Base-by-base conservation (phyloP, 1,140 invertebrate genomes). In the Gyrodactylus salaris region DNA sequence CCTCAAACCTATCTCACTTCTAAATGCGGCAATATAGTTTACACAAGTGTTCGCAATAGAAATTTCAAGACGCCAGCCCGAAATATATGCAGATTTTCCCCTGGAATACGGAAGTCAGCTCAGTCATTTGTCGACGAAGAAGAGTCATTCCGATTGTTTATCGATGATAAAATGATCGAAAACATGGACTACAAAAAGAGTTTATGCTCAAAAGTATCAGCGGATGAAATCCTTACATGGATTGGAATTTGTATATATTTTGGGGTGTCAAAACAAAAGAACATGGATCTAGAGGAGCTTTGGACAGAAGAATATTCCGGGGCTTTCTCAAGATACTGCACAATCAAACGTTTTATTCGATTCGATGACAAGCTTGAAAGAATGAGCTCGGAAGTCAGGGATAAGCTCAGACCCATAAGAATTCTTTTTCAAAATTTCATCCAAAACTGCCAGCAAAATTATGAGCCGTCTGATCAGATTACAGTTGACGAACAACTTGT, bases 401-500 rank as follows among this genome's bases (percentile, higher is more conserved):
- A 54, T 16, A 54, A 54, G 34, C 34, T 54, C 7, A 54, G 34
- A 54, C 34, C 68, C 2, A 69, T 69, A 69, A 2, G 23, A 7
- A 69, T 7, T 23, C 7, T 69, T 69, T 69, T 71, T 25, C 24
- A 71, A 19, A 23, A 71, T 20, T 71, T 71, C 16, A 7, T 25
- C 16, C 1, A 24, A 25, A 25, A 23, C 19, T 71, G 70, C 16
- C 7, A 69, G 23, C 25, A 71, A 20, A 25, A 22, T 24, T 71
- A 25, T 71, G 21, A 21, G 20, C 70, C 70, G 20, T 21, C 7
- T 1, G 20, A 24, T 24, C 21, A 71, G 20, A 71, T 71, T 16
- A 71, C 70, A 25, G 26, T 71, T 25, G 78, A 78, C 75, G 76
- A 79, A 71, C 78, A 78, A 72, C 74, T 78, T 68, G 73, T 78